phyloP scores from a whole-genome alignment of 2,797 vertebrate species.

The Ptychadena robeensis region DNA sequence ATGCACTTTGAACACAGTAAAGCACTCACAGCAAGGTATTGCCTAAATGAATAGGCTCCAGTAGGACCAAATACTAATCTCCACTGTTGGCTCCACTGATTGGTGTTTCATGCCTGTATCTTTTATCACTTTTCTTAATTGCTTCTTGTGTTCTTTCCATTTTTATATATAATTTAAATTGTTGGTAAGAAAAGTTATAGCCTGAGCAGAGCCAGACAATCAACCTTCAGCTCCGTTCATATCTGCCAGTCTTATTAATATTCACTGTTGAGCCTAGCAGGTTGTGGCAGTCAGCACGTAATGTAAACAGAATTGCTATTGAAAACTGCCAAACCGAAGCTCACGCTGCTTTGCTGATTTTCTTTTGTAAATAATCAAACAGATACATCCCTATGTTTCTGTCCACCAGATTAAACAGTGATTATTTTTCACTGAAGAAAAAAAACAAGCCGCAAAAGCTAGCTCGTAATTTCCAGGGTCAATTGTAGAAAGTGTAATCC shows the following conservation, averaged over 20 bases:
- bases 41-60: neutral
- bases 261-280: slow-evolving; percentile 21
- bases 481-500: neutral
- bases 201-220: slow-evolving; percentile 8
- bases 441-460: neutral
- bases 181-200: slow-evolving; percentile 20
- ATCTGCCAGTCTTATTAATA: slow-evolving; percentile 40
- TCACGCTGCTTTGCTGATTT: slow-evolving; percentile 1
- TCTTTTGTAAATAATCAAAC: slow-evolving; percentile 41
- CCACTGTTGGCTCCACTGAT: neutral
- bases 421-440: neutral
- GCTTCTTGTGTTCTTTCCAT: slow-evolving; percentile 26
- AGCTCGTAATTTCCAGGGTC: neutral
- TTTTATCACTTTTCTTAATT: slow-evolving; percentile 9
- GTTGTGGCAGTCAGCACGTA: slow-evolving; percentile 14
- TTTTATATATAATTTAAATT: slow-evolving; percentile 33
- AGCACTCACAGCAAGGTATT: neutral
- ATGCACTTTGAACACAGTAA: no score
- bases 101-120: slow-evolving; percentile 11
- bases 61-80: no score
- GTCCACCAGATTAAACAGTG: neutral
- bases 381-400: slow-evolving; percentile 12
- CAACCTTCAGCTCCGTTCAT: slow-evolving; percentile 31
- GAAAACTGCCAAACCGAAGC: slow-evolving; percentile 15
- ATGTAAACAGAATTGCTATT: slow-evolving; percentile 46